phyloP scores from a whole-genome alignment of 2,797 vertebrate genomes.

The Bucorvus abyssinicus region DNA sequence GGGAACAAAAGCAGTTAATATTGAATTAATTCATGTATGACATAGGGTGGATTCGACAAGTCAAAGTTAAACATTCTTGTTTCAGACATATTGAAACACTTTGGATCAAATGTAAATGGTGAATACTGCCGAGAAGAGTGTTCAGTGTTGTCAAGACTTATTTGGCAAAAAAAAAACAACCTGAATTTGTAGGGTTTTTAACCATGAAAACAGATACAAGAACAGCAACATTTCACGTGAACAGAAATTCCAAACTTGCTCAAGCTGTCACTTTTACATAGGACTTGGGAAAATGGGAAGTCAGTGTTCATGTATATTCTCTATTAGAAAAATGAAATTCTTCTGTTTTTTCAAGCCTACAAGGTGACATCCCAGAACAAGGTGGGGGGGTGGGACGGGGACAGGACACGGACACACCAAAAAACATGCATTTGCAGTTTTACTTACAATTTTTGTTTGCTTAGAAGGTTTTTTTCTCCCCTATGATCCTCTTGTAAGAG shows the following conservation, averaged over 20 bases:
- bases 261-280: not conserved
- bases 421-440: not conserved
- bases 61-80: not conserved
- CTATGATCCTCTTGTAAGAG: not conserved
- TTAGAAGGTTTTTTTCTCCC: not conserved
- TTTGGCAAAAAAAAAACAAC: not conserved
- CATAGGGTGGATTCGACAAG: not conserved
- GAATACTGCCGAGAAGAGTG: not conserved
- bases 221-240: not conserved
- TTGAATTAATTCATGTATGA: not conserved
- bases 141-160: not conserved
- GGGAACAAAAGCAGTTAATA: not conserved
- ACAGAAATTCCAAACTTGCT: not conserved
- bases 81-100: not conserved
- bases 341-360: not conserved
- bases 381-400: fast-evolving
- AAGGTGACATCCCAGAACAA: not conserved
- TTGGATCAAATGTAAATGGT: not conserved
- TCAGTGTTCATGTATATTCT: not conserved
- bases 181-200: not conserved
- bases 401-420: too few species aligned
- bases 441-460: not conserved
- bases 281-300: not conserved
- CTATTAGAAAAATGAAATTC: not conserved
- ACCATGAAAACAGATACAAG: not conserved